Conservation (phyloP, 2,888 invertebrate genomes). For the Drosophila histrio region DNA sequence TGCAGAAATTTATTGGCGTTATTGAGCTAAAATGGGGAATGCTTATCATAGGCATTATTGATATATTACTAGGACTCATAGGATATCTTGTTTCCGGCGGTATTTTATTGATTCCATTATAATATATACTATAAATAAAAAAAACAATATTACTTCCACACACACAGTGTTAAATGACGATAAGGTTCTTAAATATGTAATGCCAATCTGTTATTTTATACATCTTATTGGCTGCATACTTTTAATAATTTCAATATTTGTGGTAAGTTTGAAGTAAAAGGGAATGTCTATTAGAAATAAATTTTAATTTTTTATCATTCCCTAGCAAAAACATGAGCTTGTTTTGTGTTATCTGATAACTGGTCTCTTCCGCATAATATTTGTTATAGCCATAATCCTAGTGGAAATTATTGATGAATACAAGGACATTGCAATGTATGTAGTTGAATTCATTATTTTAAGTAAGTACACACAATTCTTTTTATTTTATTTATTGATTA, state of each 20-base stretch:
- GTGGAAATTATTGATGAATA: not conserved
- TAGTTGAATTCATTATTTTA: not conserved
- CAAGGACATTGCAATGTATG: not conserved
- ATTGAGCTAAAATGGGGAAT: slow-evolving; percentile 7
- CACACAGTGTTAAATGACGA: too few species aligned
- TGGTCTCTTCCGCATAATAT: not conserved
- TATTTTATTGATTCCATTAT: not conserved
- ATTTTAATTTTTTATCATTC: not conserved
- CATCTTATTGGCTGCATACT: slow-evolving; percentile 1
- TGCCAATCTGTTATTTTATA: not conserved
- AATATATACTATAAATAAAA: too few species aligned
- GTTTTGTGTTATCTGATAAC: not conserved
- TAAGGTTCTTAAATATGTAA: not conserved
- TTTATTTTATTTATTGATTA: not conserved
- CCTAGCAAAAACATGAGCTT: not conserved
- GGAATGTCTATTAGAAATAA: too few species aligned
- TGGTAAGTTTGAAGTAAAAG: not conserved
- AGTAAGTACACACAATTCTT: not conserved
- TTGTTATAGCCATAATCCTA: not conserved
- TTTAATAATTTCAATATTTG: not conserved
- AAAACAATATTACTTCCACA: too few species aligned
- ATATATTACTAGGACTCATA: not conserved
- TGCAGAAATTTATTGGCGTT: not conserved
- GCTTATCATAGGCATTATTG: not conserved
- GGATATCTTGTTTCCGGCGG: not conserved